Evolutionary conservation across 2,888 invertebrate species (phyloP).

Genomic region (Malthinus seriepunctatus): DNA sequence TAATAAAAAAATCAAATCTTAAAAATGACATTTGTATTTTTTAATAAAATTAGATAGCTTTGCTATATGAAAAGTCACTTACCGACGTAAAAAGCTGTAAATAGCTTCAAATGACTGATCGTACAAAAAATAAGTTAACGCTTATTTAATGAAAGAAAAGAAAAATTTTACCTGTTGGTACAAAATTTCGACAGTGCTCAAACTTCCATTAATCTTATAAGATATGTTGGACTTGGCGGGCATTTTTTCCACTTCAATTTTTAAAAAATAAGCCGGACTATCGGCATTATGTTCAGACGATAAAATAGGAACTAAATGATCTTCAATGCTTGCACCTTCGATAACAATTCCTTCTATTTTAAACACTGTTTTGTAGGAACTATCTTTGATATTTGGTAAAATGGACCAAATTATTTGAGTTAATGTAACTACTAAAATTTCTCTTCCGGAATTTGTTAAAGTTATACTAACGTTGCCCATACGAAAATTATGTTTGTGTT

Average conservation of each 20-base stretch:
- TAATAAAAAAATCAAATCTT: too few species aligned
- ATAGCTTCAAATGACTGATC: too few species aligned
- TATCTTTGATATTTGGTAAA: conserved; percentile 44
- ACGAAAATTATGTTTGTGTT: conserved; percentile 76
- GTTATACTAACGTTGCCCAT: conserved; percentile 73
- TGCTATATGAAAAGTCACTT: too few species aligned
- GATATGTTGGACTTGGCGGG: conserved; percentile 68
- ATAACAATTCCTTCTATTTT: conserved; percentile 74
- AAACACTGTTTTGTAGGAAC: conserved; percentile 39
- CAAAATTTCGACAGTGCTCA: conserved; percentile 76
- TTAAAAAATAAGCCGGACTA: conserved; percentile 71
- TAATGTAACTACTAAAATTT: conserved; percentile 71
- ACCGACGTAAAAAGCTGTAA: too few species aligned
- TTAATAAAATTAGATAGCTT: too few species aligned
- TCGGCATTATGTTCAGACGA: conserved; percentile 65
- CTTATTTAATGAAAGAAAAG: too few species aligned
- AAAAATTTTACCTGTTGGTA: conserved; percentile 69
- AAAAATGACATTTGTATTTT: too few species aligned
- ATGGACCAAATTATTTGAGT: conserved; percentile 63
- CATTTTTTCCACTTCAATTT: conserved; percentile 74
- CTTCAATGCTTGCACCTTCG: conserved; percentile 74
- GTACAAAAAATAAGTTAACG: too few species aligned
- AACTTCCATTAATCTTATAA: conserved; percentile 66
- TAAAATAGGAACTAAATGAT: conserved; percentile 71
- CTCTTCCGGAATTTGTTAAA: conserved; percentile 65